Evolutionary conservation across 2,797 vertebrate genomes (phyloP).

Genomic region (Pogonophryne albipinna): DNA sequence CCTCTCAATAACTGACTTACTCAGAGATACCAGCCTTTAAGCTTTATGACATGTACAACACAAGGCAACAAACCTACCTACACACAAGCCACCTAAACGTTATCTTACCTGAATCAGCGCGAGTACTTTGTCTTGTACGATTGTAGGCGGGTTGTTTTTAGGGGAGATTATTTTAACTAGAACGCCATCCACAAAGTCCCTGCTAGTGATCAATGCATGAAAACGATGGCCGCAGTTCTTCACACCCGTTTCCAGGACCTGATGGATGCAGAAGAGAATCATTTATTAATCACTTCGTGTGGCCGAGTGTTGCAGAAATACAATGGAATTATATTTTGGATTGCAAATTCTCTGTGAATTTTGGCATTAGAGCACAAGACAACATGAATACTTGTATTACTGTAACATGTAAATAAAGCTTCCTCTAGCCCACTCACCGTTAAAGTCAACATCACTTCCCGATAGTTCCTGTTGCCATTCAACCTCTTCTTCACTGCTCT

Average conservation of each 20-base stretch:
- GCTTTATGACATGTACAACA: constrained; percentile 15
- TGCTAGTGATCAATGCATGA: constrained; percentile 93
- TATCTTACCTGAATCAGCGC: constrained; percentile 94
- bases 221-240: constrained; percentile 99
- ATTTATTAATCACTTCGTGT: neutral
- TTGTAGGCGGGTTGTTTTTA: constrained; percentile 97
- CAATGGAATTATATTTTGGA: neutral
- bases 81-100: neutral
- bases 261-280: constrained; percentile 2
- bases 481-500: constrained; percentile 96
- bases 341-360: neutral
- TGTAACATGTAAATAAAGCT: neutral
- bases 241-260: constrained; percentile 98
- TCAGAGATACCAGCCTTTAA: neutral
- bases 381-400: neutral
- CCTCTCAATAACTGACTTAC: constrained; percentile 6
- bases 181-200: constrained; percentile 96
- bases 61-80: neutral
- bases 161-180: constrained; percentile 98
- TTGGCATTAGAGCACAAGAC: neutral
- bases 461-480: constrained; percentile 96
- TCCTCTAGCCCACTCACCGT: constrained; percentile 84
- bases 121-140: constrained; percentile 98
- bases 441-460: constrained; percentile 97
- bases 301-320: neutral